Conservation (phyloP, 1,140 invertebrate species). For the Drosophila pandora region DNA sequence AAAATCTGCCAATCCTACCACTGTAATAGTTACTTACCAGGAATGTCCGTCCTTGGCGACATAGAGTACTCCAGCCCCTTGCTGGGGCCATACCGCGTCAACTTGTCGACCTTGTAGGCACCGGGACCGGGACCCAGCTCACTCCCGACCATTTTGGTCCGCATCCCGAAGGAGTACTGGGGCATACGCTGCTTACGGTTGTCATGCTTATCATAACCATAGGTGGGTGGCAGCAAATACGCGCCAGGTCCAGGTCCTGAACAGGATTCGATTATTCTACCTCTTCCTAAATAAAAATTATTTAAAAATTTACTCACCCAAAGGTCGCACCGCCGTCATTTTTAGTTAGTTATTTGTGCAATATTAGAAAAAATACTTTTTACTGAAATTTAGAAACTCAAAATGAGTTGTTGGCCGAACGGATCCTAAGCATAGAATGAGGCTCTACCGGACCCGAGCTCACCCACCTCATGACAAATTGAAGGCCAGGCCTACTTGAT, state of each 20-base stretch:
- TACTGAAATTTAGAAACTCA: slow-evolving; percentile 55
- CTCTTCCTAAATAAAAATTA: background rate
- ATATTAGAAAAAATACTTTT: slow-evolving; percentile 59
- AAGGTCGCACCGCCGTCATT: slow-evolving; percentile 52
- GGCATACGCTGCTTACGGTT: slow-evolving; percentile 85
- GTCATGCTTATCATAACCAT: slow-evolving; percentile 86
- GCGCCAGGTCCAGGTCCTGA: slow-evolving; percentile 87
- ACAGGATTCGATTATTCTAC: background rate
- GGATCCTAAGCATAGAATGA: slow-evolving; percentile 29
- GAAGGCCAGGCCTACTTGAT: slow-evolving; percentile 20
- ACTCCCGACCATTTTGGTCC: slow-evolving; percentile 39
- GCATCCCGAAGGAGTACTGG: slow-evolving; percentile 86
- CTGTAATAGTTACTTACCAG: slow-evolving; percentile 35
- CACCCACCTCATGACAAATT: slow-evolving; percentile 4
- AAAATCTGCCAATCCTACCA: background rate
- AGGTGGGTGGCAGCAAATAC: slow-evolving; percentile 85
- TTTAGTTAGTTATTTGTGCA: slow-evolving; percentile 51
- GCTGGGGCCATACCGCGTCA: slow-evolving; percentile 67
- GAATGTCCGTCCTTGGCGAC: slow-evolving; percentile 42
- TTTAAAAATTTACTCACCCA: slow-evolving; percentile 44
- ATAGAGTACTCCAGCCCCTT: slow-evolving; percentile 78
- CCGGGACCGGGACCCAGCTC: slow-evolving; percentile 69
- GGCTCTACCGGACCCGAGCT: background rate
- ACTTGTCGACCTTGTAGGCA: slow-evolving; percentile 63
- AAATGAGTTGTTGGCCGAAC: slow-evolving; percentile 57